These are phyloP conservation scores for Cheilosia vulpina DNA, from an alignment of 2,888 invertebrate genomes.

Conservation along the genomic window DNA sequence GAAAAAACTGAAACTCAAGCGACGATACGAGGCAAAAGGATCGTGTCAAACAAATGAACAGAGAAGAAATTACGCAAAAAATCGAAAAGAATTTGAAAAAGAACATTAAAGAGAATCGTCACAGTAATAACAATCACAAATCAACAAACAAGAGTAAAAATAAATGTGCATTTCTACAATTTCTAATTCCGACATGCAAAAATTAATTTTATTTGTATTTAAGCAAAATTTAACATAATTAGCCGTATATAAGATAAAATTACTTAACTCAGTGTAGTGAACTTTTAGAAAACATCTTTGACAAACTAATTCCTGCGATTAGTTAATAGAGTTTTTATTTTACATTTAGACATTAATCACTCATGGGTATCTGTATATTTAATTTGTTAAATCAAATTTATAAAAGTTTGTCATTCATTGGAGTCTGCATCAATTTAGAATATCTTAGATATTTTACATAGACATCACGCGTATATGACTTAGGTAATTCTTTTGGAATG, in stretches of 20 bases:
- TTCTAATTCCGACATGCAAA: conserved; percentile 71
- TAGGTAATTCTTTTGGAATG: conserved; percentile 20
- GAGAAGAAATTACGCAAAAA: conserved; percentile 63
- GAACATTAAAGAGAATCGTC: conserved; percentile 42
- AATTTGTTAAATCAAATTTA: not conserved
- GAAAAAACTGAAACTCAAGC: conserved; percentile 70
- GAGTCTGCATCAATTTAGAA: conserved; percentile 4
- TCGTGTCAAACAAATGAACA: conserved; percentile 70
- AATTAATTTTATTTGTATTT: conserved; percentile 39
- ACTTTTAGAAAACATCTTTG: conserved; percentile 5
- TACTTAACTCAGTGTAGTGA: conserved; percentile 36
- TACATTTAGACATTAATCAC: too few species aligned
- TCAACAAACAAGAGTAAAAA: conserved; percentile 62
- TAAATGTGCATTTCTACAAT: conserved; percentile 72
- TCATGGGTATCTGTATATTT: not conserved
- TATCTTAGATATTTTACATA: conserved; percentile 7
- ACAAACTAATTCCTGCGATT: not conserved
- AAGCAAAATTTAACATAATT: not conserved
- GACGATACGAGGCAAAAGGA: conserved; percentile 72
- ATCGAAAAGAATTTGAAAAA: conserved; percentile 62
- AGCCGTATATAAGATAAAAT: conserved; percentile 24
- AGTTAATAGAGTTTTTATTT: too few species aligned
- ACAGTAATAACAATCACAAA: conserved; percentile 39
- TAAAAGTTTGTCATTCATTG: not conserved
- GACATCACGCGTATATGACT: conserved; percentile 1